A percentile compares a stretch with the other conserved stretches of the same genome.
These are phyloP conservation scores for Pitangus sulphuratus DNA, from an alignment of 2,797 vertebrate genomes.

Conservation along the genomic window DNA sequence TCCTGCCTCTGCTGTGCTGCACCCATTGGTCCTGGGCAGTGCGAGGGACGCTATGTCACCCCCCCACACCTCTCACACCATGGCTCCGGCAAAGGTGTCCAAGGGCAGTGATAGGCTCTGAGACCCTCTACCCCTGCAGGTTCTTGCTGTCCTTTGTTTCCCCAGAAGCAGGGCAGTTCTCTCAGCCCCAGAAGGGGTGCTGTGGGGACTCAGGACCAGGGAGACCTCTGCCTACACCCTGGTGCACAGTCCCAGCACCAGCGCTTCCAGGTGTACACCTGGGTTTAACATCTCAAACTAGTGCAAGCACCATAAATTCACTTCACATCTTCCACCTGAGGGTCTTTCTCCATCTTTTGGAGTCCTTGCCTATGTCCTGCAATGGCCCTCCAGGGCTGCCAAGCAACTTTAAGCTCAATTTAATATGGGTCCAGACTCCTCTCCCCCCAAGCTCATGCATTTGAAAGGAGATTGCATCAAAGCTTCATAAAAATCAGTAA, in stretches of 20 bases:
- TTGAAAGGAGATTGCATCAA: background rate
- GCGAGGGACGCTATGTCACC: rapidly evolving
- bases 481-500: background rate
- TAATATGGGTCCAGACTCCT: background rate
- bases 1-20: background rate
- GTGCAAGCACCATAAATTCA: background rate
- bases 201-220: background rate
- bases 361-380: background rate
- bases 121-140: background rate
- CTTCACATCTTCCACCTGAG: background rate
- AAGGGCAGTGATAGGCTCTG: background rate
- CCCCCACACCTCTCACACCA: rapidly evolving
- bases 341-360: background rate
- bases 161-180: background rate
- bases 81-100: background rate
- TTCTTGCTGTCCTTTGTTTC: background rate
- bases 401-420: background rate
- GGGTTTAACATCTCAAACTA: background rate
- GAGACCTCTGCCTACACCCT: background rate
- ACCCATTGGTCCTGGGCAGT: background rate
- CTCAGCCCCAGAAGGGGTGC: background rate
- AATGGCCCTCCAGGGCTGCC: background rate
- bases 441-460: background rate
- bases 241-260: background rate
- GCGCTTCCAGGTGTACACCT: background rate